A percentile compares a stretch with the other conserved stretches of the same genome.
Evolutionary conservation across 2,797 vertebrate genomes (phyloP).

Genomic region (Tauraco hartlaubi): DNA sequence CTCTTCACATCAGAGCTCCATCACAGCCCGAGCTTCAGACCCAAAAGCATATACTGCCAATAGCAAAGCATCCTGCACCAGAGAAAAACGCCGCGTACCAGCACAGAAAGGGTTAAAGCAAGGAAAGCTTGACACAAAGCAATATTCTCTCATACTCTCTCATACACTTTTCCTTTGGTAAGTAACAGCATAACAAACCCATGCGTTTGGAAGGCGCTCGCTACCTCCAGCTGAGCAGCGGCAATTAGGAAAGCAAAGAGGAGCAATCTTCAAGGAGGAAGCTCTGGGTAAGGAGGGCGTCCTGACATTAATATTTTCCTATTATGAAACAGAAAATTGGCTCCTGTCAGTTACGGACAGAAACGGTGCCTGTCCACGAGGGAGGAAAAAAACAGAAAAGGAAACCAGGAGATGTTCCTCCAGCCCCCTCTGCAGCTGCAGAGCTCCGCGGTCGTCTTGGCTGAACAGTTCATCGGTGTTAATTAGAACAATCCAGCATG

Average conservation of each 20-base stretch:
- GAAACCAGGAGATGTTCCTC: not conserved
- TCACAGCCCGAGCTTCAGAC: not conserved
- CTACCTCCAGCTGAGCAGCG: conserved; percentile 61
- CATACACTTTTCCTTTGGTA: conserved; percentile 23
- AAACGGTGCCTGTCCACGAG: conserved; percentile 13
- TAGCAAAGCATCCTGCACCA: rapidly evolving
- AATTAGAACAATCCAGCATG: conserved; percentile 48
- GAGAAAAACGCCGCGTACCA: rapidly evolving
- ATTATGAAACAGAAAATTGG: conserved; percentile 57
- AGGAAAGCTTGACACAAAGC: not conserved
- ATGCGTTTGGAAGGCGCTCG: conserved; percentile 2
- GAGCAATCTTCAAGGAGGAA: conserved; percentile 69
- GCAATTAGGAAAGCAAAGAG: conserved; percentile 70
- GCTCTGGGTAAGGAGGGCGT: conserved; percentile 45
- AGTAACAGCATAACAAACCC: conserved; percentile 55
- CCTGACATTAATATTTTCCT: conserved; percentile 49
- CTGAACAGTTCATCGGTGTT: not conserved
- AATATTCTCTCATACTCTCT: not conserved
- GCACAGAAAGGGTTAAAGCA: not conserved
- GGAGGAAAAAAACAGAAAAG: not conserved
- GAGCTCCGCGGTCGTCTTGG: not conserved
- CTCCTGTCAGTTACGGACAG: not conserved
- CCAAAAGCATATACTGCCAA: not conserved
- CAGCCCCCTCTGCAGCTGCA: not conserved
- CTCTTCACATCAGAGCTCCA: not conserved